phyloP scores from a whole-genome alignment of 2,888 invertebrate genomes.

The Tenthredo livida region DNA sequence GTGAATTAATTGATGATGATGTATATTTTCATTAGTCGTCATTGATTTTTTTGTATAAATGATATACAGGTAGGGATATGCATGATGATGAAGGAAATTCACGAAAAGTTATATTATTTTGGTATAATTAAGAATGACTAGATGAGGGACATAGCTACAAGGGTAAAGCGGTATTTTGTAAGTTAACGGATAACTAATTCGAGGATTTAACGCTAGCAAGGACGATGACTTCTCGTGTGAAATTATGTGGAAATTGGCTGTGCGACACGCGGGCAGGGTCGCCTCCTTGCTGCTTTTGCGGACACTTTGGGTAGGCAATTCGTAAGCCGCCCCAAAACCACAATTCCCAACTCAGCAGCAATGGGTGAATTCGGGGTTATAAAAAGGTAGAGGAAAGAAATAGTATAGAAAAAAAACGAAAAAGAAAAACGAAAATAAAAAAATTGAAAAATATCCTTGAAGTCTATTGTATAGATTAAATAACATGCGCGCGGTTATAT shows the following conservation, averaged over 20 bases:
- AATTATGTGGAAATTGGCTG: slow-evolving; percentile 50
- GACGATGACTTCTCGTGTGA: slow-evolving; percentile 51
- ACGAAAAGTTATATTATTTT: neutral
- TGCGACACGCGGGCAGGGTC: slow-evolving; percentile 31
- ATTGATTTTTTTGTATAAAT: neutral
- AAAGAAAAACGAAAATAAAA: neutral
- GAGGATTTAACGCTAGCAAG: slow-evolving; percentile 39
- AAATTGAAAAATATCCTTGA: neutral
- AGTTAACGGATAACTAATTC: slow-evolving; percentile 29
- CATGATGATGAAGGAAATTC: neutral
- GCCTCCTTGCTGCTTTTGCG: slow-evolving; percentile 23
- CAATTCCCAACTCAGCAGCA: slow-evolving; percentile 38
- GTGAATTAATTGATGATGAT: neutral
- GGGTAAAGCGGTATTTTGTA: neutral
- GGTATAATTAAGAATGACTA: neutral
- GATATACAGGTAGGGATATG: neutral
- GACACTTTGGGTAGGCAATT: slow-evolving; percentile 48
- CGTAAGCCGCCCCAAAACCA: slow-evolving; percentile 47
- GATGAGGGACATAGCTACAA: neutral
- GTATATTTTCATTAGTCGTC: neutral
- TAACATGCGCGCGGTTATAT: neutral
- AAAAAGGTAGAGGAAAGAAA: neutral
- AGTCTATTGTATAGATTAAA: neutral
- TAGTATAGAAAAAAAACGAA: too few species aligned
- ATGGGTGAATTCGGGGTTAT: neutral